Evolutionary conservation across 2,888 invertebrate genomes (phyloP).

Genomic region (Bellardia pandia): DNA sequence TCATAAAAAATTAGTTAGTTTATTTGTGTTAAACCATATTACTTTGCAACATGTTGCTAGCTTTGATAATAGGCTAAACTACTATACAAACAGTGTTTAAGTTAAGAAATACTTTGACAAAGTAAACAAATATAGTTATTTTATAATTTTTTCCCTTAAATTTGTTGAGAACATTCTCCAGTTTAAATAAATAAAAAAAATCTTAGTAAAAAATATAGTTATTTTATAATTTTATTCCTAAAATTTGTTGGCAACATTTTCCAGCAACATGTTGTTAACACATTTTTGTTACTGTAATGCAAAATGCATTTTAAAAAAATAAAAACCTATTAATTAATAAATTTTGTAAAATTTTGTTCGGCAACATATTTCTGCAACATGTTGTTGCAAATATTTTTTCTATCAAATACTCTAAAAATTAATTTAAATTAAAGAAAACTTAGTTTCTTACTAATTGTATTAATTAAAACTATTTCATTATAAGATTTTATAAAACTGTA

Average conservation of each 20-base stretch:
- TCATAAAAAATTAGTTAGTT: too few relatives aligned
- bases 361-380: background rate
- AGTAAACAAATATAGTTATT: too few relatives aligned
- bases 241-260: background rate
- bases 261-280: constrained; percentile 18
- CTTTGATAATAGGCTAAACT: background rate
- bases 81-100: too few relatives aligned
- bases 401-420: too few relatives aligned
- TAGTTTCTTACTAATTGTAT: background rate
- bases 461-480: too few relatives aligned
- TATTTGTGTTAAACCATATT: background rate
- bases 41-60: background rate
- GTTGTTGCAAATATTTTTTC: too few relatives aligned
- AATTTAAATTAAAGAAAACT: background rate
- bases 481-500: too few relatives aligned
- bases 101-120: background rate
- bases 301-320: background rate
- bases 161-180: background rate
- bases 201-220: too few relatives aligned
- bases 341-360: background rate
- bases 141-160: background rate
- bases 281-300: too few relatives aligned
- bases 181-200: background rate
- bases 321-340: too few relatives aligned
- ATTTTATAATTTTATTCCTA: too few relatives aligned